phyloP scores from a whole-genome alignment of 2,888 invertebrate genomes.

The Erannis defoliaria region DNA sequence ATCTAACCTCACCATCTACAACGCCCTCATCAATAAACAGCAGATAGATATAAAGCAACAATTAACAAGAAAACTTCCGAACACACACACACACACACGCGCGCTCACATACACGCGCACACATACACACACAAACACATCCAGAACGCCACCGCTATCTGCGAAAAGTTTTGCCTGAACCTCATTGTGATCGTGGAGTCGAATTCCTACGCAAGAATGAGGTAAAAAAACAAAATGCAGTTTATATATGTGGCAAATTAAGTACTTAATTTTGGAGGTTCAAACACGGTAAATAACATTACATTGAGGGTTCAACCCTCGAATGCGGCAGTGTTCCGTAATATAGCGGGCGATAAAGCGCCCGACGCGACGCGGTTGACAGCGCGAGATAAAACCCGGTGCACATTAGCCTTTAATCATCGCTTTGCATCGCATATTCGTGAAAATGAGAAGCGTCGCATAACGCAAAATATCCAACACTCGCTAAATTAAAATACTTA shows the following conservation, averaged over 20 bases:
- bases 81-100: too few species aligned
- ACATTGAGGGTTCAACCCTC: constrained; percentile 7
- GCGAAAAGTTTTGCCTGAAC: too few species aligned
- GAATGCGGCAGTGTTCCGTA: constrained; percentile 16
- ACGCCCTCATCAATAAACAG: too few species aligned
- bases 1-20: too few species aligned
- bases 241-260: neutral
- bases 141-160: too few species aligned
- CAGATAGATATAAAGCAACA: too few species aligned
- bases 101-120: too few species aligned
- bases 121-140: too few species aligned
- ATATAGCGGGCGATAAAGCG: constrained; percentile 26
- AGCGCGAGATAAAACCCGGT: constrained; percentile 13
- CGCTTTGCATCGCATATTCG: constrained; percentile 14
- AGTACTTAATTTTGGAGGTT: neutral
- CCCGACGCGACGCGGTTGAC: constrained; percentile 10
- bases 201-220: neutral
- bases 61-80: too few species aligned
- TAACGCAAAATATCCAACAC: neutral
- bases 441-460: constrained; percentile 4
- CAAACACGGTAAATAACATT: constrained; percentile 8
- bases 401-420: constrained; percentile 26
- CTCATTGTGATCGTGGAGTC: neutral
- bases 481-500: constrained; percentile 4
- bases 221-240: neutral